Percentiles rank a stretch among this genome's conserved stretches.
These are phyloP conservation scores for Liparis tanakae DNA, from an alignment of 2,797 vertebrate genomes.

Conservation along the genomic window DNA sequence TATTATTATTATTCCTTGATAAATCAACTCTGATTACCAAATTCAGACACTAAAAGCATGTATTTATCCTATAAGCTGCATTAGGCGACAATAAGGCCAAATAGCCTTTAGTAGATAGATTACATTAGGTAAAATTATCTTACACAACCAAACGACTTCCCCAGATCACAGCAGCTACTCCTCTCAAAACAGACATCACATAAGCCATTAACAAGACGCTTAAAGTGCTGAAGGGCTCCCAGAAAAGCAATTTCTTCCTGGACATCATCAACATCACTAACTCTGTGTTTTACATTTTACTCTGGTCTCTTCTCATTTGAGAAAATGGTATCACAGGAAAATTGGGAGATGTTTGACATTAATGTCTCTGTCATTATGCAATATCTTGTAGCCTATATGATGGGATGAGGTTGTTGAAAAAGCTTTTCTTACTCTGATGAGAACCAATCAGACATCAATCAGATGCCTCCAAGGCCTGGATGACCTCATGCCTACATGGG, in stretches of 20 bases:
- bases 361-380: not conserved
- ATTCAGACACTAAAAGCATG: constrained; percentile 2
- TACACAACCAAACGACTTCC: constrained; percentile 6
- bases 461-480: constrained; percentile 10
- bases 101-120: constrained; percentile 2
- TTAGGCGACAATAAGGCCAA: not conserved
- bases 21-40: not conserved
- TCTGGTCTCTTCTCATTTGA: constrained; percentile 2
- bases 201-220: constrained; percentile 44
- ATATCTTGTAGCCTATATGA: not conserved
- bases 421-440: constrained; percentile 21
- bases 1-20: not conserved
- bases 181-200: constrained; percentile 29
- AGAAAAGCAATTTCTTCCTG: constrained; percentile 59
- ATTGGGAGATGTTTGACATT: not conserved
- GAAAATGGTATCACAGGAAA: constrained; percentile 16
- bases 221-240: constrained; percentile 55
- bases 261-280: constrained; percentile 51
- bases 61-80: constrained; percentile 27
- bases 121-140: constrained; percentile 9
- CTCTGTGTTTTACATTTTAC: constrained; percentile 16
- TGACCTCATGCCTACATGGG: constrained; percentile 22
- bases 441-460: constrained; percentile 27
- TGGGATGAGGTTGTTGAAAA: not conserved
- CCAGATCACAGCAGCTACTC: constrained; percentile 18